Base-by-base conservation (phyloP, 2,888 invertebrate species). In the Abscondita cerata region DNA sequence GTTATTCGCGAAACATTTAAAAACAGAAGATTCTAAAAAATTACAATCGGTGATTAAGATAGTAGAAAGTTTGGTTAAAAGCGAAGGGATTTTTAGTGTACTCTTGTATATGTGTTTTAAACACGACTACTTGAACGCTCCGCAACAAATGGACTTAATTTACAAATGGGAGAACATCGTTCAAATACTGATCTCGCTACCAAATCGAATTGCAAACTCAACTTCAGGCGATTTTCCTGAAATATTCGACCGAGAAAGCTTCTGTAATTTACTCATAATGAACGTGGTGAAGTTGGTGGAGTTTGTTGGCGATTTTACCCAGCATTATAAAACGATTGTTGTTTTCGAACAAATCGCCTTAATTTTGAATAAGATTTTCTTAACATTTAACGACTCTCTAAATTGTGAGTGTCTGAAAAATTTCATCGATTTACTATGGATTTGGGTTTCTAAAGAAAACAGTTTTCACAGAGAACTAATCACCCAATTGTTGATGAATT, bases 191-290 rank as follows among this genome's bases (percentile, higher is more conserved):
- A 80, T 87, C 5, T 89, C 90, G 1, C 70, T 93, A 52, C 92
- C 93, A 0, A 87, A 83, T 70, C 81, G 89, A 67, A 80, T 93
- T 40, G 90, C 91, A 6, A 94, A 94, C 73, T 83, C 83, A 69
- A 69, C 88, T 20, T 80, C 86, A 63, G 81, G 80, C 1, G 80
- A 85, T 25, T 81, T 86, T 3, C 85, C 87, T 0, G 81, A 83
- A 60, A 81, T 84, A 13, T 91, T 90, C 73, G 78, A 83, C 0
- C 81, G 84, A 0, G 81, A 84, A 12, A 81, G 81, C 16, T 92
- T 85, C 75, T 81, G 86, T 0, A 85, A 83, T 53, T 77, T 86
- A 41, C 70, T 92, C 0, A 78, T 86, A 18, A 84, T 85, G 62
- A 88, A 90, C 68, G 76, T 90, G 2, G 69, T 88, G 0, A 83